These are phyloP conservation scores for Cheilosia variabilis DNA, from an alignment of 2,888 invertebrate genomes.

Conservation along the genomic window DNA sequence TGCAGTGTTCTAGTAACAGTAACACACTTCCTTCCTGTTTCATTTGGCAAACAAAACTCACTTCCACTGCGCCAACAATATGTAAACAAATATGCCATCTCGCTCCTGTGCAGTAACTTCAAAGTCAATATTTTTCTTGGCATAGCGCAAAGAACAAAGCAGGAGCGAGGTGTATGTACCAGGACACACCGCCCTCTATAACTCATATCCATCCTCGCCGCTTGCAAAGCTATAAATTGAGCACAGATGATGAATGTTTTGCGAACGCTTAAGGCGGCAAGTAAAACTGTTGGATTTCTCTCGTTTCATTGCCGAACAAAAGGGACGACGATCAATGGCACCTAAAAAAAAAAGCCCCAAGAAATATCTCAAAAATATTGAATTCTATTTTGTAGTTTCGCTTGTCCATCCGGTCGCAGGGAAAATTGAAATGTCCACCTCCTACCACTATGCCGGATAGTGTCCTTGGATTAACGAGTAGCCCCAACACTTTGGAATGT, in stretches of 20 bases:
- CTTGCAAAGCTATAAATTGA: slow-evolving; percentile 42
- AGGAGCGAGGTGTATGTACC: background rate
- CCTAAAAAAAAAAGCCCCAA: background rate
- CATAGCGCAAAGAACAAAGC: slow-evolving; percentile 21
- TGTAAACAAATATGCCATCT: slow-evolving; percentile 36
- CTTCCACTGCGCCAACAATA: slow-evolving; percentile 66
- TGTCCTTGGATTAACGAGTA: slow-evolving; percentile 34
- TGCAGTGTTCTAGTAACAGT: slow-evolving; percentile 33
- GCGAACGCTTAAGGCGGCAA: slow-evolving; percentile 26
- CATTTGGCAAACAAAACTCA: slow-evolving; percentile 60
- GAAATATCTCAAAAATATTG: slow-evolving; percentile 8
- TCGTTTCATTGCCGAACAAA: slow-evolving; percentile 46
- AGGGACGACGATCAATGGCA: slow-evolving; percentile 24
- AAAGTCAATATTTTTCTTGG: slow-evolving; percentile 71
- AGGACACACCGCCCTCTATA: slow-evolving; percentile 8
- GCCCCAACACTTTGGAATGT: slow-evolving; percentile 44
- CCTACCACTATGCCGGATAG: slow-evolving; percentile 1
- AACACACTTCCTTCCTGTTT: slow-evolving; percentile 64
- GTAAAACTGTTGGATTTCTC: slow-evolving; percentile 13
- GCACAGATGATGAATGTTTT: slow-evolving; percentile 56
- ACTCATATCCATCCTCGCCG: slow-evolving; percentile 22
- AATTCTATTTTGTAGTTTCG: slow-evolving; percentile 36
- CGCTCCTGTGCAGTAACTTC: slow-evolving; percentile 55
- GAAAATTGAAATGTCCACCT: slow-evolving; percentile 48
- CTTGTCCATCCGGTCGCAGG: slow-evolving; percentile 21